Conservation (phyloP, 2,113 vertebrate genomes). For the Sphaerodactylus townsendi region DNA sequence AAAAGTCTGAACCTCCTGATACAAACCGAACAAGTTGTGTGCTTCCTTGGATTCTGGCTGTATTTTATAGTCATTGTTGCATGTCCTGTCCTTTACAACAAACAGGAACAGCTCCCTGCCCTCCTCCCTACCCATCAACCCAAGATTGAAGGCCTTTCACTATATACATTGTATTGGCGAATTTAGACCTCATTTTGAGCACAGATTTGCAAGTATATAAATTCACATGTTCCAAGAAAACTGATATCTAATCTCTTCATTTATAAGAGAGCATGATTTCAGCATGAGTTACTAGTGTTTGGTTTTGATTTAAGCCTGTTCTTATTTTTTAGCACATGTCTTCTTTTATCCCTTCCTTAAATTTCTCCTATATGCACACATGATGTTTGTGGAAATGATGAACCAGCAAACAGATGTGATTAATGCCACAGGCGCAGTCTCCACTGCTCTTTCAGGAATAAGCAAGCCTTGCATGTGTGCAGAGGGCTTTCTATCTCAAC, state of each 20-base stretch:
- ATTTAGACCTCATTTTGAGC: not conserved
- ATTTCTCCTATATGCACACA: not conserved
- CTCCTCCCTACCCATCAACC: no score
- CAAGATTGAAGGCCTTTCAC: not conserved
- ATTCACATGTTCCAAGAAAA: not conserved
- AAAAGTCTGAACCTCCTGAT: not conserved
- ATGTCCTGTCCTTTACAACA: not conserved
- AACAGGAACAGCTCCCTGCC: not conserved
- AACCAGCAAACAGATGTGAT: not conserved
- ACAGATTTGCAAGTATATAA: not conserved
- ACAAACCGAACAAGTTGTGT: not conserved
- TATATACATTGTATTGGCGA: conserved; percentile 31
- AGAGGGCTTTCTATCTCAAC: not conserved
- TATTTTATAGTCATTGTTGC: not conserved
- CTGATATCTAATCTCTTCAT: not conserved
- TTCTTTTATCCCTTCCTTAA: not conserved
- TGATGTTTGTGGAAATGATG: not conserved
- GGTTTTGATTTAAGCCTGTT: not conserved
- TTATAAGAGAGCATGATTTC: not conserved
- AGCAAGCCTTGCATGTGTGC: not conserved
- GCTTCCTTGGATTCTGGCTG: not conserved
- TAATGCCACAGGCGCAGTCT: not conserved
- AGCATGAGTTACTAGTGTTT: not conserved
- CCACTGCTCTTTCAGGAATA: not conserved
- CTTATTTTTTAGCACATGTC: not conserved